These are phyloP conservation scores for Clarias platycephalus DNA, from an alignment of 2,797 vertebrate species.

Conservation along the genomic window DNA sequence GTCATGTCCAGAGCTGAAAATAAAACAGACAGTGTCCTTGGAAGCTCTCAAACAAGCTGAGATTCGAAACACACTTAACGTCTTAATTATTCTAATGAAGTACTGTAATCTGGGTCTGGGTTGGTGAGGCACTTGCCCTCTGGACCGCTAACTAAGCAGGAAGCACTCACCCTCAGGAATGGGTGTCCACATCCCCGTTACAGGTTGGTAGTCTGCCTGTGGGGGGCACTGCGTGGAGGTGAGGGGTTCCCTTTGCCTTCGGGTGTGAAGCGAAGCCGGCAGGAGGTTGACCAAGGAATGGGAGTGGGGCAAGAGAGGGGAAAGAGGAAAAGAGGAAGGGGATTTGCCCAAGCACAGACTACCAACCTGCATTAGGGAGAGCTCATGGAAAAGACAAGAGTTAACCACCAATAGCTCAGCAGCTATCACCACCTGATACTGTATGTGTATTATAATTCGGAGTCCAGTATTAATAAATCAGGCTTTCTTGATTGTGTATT, in stretches of 20 bases:
- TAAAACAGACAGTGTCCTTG: background rate
- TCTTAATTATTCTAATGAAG: constrained; percentile 5
- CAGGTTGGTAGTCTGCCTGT: constrained; percentile 84
- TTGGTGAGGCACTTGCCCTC: constrained; percentile 62
- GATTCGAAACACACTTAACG: background rate
- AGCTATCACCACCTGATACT: background rate
- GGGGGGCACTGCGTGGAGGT: constrained; percentile 76
- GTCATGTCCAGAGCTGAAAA: background rate
- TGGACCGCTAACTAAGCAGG: constrained; percentile 57
- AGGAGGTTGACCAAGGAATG: constrained; percentile 60
- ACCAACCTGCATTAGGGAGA: constrained; percentile 83
- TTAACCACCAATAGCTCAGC: constrained; percentile 64
- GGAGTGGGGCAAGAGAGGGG: constrained; percentile 25
- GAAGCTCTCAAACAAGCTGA: background rate
- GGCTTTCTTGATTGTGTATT: background rate
- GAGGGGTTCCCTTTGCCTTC: constrained; percentile 71
- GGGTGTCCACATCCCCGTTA: constrained; percentile 73
- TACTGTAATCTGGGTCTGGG: background rate
- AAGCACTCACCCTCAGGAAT: constrained; percentile 78
- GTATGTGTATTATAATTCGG: background rate
- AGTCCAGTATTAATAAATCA: background rate
- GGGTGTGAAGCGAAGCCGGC: constrained; percentile 63
- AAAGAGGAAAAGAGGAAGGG: constrained; percentile 24
- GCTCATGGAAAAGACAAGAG: constrained; percentile 77
- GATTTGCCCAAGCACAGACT: constrained; percentile 72